These are phyloP conservation scores for Pantherophis guttatus DNA, from an alignment of 2,113 vertebrate genomes.

Conservation along the genomic window DNA sequence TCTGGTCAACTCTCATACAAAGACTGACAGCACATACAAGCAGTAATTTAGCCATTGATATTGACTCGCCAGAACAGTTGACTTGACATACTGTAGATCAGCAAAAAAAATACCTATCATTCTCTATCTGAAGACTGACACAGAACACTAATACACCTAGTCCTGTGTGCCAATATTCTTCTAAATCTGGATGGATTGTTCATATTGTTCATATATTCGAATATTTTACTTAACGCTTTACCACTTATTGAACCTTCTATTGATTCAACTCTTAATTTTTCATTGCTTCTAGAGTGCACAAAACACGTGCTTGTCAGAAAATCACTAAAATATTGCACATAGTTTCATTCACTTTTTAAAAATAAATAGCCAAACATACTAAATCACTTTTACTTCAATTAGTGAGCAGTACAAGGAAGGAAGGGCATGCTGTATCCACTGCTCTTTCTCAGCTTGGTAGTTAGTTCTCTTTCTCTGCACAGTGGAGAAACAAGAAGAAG, in stretches of 20 bases:
- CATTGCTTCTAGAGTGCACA: background rate
- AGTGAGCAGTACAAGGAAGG: background rate
- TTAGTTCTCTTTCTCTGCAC: background rate
- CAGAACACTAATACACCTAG: background rate
- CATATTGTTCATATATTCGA: background rate
- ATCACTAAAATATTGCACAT: background rate
- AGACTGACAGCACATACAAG: background rate
- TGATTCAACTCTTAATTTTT: background rate
- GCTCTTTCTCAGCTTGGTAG: background rate
- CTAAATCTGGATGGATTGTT: background rate
- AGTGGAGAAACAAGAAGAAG: background rate
- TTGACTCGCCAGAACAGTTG: background rate
- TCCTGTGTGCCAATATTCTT: background rate
- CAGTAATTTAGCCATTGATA: background rate
- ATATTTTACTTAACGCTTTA: background rate
- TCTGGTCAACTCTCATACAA: background rate
- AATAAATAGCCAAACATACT: background rate
- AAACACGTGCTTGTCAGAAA: background rate
- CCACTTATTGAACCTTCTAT: background rate
- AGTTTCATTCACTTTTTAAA: background rate
- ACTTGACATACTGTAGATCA: background rate
- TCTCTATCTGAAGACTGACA: background rate
- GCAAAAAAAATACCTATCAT: background rate
- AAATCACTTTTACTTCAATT: background rate
- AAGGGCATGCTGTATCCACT: background rate